Percentiles rank a stretch among this genome's conserved stretches.
Conservation (phyloP, 1,140 invertebrate species). For the Philopotamus ludificatus region DNA sequence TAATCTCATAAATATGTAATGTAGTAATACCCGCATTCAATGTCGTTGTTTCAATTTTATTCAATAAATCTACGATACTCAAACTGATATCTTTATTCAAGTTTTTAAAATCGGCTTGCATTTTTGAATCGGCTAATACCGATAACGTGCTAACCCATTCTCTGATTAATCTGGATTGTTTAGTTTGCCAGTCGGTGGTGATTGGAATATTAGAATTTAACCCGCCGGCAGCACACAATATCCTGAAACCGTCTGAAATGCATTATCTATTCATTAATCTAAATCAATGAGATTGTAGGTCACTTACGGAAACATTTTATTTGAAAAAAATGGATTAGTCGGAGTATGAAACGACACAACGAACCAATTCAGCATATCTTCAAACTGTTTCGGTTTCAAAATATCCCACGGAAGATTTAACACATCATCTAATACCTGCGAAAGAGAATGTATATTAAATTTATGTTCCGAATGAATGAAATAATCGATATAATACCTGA, state of each 20-base stretch:
- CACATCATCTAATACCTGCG: conserved; percentile 34
- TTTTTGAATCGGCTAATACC: conserved; percentile 1
- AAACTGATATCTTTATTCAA: conserved; percentile 11
- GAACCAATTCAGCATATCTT: conserved; percentile 31
- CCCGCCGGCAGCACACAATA: conserved; percentile 34
- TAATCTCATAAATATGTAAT: neutral
- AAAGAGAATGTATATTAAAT: conserved; percentile 1
- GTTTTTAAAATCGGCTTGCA: conserved; percentile 12
- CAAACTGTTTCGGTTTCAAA: conserved; percentile 26
- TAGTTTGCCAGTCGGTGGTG: conserved; percentile 17
- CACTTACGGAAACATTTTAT: conserved; percentile 33
- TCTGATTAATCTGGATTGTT: conserved; percentile 11
- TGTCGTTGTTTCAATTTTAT: conserved; percentile 24
- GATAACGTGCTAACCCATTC: conserved; percentile 28
- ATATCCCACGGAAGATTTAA: conserved; percentile 27
- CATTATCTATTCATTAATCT: neutral
- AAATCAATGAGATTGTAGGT: neutral
- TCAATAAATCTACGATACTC: conserved; percentile 23
- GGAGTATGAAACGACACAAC: conserved; percentile 13
- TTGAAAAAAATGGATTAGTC: conserved; percentile 26
- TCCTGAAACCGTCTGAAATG: neutral
- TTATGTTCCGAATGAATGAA: neutral
- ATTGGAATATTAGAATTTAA: conserved; percentile 9
- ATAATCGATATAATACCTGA: conserved; percentile 7
- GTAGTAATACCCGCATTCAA: conserved; percentile 21